Conservation (phyloP, 1,140 invertebrate genomes). For the Musca vetustissima region DNA sequence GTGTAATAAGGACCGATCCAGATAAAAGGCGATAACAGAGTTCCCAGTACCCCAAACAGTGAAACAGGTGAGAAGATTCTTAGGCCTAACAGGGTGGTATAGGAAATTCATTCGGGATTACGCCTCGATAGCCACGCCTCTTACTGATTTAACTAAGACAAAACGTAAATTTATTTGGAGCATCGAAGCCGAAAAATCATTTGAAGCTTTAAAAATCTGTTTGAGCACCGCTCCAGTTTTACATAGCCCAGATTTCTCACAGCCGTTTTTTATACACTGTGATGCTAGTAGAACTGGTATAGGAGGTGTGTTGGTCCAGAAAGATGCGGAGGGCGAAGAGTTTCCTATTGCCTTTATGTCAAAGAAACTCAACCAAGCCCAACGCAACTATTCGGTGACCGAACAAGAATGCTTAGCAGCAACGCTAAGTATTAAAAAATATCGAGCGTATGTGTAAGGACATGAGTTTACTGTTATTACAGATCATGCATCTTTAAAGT, state of each 20-base stretch:
- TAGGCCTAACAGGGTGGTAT: constrained; percentile 19
- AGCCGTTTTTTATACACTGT: constrained; percentile 27
- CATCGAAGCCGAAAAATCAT: constrained; percentile 31
- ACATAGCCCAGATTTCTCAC: constrained; percentile 31
- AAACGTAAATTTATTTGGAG: constrained; percentile 45
- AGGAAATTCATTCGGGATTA: constrained; percentile 3
- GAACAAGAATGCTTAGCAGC: constrained; percentile 23
- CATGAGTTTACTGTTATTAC: constrained; percentile 49
- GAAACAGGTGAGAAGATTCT: constrained; percentile 21
- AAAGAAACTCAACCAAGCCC: constrained; percentile 25
- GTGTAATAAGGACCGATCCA: constrained; percentile 37
- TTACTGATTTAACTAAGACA: constrained; percentile 45
- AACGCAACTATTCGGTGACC: constrained; percentile 20
- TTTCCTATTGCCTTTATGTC: constrained; percentile 13
- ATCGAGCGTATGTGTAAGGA: constrained; percentile 54
- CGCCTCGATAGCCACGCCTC: constrained; percentile 36
- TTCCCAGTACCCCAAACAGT: constrained; percentile 13
- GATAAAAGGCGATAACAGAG: constrained; percentile 18
- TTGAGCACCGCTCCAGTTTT: constrained; percentile 10
- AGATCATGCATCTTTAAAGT: constrained; percentile 38
- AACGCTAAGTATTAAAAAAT: constrained; percentile 45
- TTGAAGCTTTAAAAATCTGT: constrained; percentile 29
- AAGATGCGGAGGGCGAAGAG: constrained; percentile 1
- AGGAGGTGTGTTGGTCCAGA: constrained; percentile 12
- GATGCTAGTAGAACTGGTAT: constrained; percentile 27